Evolutionary conservation across 2,888 invertebrate species (phyloP).

Genomic region (Aspidapion aeneum): DNA sequence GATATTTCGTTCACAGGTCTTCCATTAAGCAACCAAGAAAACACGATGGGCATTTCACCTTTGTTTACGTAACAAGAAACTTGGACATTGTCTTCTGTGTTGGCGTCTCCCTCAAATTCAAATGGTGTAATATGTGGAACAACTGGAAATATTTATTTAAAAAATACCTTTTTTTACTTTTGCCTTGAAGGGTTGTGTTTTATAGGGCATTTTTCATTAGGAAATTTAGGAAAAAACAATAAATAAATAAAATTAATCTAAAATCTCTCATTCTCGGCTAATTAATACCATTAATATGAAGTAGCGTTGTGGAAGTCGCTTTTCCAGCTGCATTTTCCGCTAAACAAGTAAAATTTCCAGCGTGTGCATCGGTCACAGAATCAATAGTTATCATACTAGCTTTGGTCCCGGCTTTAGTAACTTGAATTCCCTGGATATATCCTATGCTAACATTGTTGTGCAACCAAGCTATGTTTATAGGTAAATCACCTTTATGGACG

Average conservation of each 20-base stretch:
- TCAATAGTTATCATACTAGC: constrained; percentile 62
- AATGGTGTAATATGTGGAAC: constrained; percentile 66
- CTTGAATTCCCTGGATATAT: constrained; percentile 52
- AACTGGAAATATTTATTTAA: no score
- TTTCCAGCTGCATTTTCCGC: constrained; percentile 65
- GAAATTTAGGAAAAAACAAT: no score
- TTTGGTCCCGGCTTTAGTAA: constrained; percentile 57
- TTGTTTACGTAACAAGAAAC: constrained; percentile 63
- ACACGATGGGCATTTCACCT: constrained; percentile 73
- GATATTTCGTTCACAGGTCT: constrained; percentile 53
- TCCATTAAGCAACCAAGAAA: constrained; percentile 69
- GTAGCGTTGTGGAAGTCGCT: constrained; percentile 57
- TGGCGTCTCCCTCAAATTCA: constrained; percentile 60
- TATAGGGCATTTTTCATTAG: no score
- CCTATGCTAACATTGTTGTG: constrained; percentile 58
- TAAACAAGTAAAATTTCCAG: constrained; percentile 68
- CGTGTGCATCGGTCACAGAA: constrained; percentile 61
- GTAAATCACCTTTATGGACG: constrained; percentile 68
- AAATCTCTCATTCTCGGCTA: no score
- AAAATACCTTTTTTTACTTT: no score
- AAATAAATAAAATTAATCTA: no score
- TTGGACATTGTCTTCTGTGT: constrained; percentile 64
- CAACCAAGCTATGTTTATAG: constrained; percentile 71
- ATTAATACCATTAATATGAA: constrained; percentile 71
- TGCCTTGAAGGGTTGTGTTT: no score